These are phyloP conservation scores for Pseudotriccus pelzelni DNA, from an alignment of 2,797 vertebrate species.

Conservation along the genomic window DNA sequence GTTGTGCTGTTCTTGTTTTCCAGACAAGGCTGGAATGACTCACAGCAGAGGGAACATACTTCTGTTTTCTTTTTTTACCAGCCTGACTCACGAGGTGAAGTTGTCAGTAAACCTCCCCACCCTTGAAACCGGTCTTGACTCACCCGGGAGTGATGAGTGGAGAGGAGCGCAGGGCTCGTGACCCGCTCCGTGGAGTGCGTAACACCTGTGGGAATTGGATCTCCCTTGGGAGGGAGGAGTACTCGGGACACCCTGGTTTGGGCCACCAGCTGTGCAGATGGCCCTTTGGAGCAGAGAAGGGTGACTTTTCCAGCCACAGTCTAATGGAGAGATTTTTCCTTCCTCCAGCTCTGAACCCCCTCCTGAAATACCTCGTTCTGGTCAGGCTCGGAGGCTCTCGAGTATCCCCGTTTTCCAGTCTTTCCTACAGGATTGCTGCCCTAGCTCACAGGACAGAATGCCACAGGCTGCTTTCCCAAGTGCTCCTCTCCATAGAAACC, in stretches of 20 bases:
- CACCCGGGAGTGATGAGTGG: neutral
- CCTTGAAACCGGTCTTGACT: neutral
- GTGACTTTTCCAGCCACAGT: neutral
- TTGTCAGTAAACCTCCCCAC: conserved; percentile 23
- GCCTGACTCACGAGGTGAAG: conserved; percentile 16
- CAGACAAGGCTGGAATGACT: conserved; percentile 6
- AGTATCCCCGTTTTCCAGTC: neutral
- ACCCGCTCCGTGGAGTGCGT: rapidly evolving
- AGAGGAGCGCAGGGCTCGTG: neutral
- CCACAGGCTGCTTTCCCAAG: neutral
- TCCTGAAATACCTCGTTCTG: neutral
- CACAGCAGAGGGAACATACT: neutral
- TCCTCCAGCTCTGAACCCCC: neutral
- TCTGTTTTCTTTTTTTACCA: neutral
- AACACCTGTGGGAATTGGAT: rapidly evolving
- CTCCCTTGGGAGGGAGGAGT: rapidly evolving
- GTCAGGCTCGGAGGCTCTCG: rapidly evolving
- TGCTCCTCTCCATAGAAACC: neutral
- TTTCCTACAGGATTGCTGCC: neutral
- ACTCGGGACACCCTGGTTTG: rapidly evolving
- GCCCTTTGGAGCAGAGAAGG: neutral
- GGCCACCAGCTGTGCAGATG: neutral
- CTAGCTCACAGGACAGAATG: rapidly evolving
- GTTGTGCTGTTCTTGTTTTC: neutral
- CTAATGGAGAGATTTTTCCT: neutral